Percentiles rank a stretch among this genome's conserved stretches.
These are phyloP conservation scores for Chrysolina haemoptera DNA, from an alignment of 2,888 invertebrate genomes.

Conservation along the genomic window DNA sequence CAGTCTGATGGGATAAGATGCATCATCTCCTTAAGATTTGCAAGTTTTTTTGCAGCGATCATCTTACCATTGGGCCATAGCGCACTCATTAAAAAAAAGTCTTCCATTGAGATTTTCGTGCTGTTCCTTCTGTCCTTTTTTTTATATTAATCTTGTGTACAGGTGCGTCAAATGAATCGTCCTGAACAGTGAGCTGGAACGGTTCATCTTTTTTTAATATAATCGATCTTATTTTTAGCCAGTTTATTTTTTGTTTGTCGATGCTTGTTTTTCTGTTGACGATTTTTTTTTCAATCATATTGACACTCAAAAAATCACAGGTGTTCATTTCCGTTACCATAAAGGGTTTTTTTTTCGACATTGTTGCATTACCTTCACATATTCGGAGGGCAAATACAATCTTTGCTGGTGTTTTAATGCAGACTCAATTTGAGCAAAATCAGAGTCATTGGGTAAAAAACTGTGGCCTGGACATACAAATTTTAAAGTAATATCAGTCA, in stretches of 20 bases:
- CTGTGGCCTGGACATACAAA: too few relatives aligned
- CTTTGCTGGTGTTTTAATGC: constrained; percentile 1
- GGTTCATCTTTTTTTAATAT: too few relatives aligned
- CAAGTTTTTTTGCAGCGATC: constrained; percentile 9
- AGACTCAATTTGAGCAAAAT: constrained; percentile 9
- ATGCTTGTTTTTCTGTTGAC: too few relatives aligned
- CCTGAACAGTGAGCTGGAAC: too few relatives aligned
- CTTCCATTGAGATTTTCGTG: too few relatives aligned
- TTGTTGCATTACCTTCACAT: not conserved
- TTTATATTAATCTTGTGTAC: too few relatives aligned
- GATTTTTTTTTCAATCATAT: constrained; percentile 8
- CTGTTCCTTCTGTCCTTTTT: too few relatives aligned
- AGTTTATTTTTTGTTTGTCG: too few relatives aligned
- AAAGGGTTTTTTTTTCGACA: constrained; percentile 3
- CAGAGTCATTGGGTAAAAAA: constrained; percentile 11
- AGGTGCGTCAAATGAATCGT: too few relatives aligned
- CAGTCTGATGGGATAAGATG: not conserved
- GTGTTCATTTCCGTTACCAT: constrained; percentile 11
- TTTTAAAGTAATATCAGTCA: too few relatives aligned
- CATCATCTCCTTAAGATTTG: constrained; percentile 11
- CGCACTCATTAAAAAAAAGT: not conserved
- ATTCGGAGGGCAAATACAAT: constrained; percentile 4
- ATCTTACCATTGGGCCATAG: constrained; percentile 6
- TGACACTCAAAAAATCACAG: constrained; percentile 4
- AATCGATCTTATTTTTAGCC: too few relatives aligned